These are phyloP conservation scores for Podargus strigoides DNA, from an alignment of 2,797 vertebrate species.

Conservation along the genomic window DNA sequence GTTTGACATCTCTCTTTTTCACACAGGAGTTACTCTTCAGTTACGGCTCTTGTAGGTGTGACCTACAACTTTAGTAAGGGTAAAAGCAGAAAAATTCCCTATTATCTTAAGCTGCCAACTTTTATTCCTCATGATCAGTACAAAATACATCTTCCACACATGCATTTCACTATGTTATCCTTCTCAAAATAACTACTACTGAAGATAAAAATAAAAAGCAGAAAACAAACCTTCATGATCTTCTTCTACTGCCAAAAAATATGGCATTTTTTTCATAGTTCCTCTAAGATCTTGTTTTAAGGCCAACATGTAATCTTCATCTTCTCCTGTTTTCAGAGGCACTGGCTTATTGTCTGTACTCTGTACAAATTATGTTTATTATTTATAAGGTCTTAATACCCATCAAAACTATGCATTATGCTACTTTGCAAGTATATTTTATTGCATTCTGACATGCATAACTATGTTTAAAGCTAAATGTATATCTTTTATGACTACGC, in stretches of 20 bases:
- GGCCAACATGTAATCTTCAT: conserved; percentile 87
- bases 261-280: conserved; percentile 81
- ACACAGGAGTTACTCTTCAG: not conserved
- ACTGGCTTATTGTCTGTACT: conserved; percentile 84
- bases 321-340: conserved; percentile 83
- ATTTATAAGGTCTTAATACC: not conserved
- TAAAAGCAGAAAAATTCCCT: not conserved
- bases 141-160: not conserved
- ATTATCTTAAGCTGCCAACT: not conserved
- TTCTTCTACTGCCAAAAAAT: conserved; percentile 75
- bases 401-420: not conserved
- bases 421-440: not conserved
- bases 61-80: not conserved
- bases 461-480: not conserved
- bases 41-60: not conserved
- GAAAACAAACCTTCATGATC: conserved; percentile 75
- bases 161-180: not conserved
- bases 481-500: not conserved
- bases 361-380: conserved; percentile 63
- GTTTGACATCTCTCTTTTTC: not conserved
- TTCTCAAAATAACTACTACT: not conserved
- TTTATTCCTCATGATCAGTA: not conserved
- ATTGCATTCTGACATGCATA: not conserved
- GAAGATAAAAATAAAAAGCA: not conserved
- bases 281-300: conserved; percentile 90